Percentiles rank a stretch among this genome's conserved stretches.
phyloP scores from a whole-genome alignment of 2,113 vertebrate species.

The Nettapus auritus region DNA sequence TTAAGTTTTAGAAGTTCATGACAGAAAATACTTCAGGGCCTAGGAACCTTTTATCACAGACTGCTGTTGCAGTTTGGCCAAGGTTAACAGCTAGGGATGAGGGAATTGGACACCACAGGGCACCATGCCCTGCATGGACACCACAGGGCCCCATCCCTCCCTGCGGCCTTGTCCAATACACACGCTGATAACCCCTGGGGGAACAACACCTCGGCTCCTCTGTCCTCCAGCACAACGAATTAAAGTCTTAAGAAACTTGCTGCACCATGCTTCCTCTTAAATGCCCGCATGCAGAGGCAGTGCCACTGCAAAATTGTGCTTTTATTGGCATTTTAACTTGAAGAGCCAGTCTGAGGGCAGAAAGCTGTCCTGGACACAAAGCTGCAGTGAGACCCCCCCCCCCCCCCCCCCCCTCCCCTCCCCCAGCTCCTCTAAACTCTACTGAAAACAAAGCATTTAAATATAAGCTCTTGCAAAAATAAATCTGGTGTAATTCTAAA shows the following conservation, averaged over 20 bases:
- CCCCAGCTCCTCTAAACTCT: neutral
- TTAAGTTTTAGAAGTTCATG: neutral
- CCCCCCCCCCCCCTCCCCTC: too few species aligned
- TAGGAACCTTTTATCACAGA: neutral
- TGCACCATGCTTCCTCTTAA: neutral
- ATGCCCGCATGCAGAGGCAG: neutral
- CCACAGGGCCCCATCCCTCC: fast-evolving
- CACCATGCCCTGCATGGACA: neutral
- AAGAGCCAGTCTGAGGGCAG: neutral
- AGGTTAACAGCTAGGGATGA: neutral
- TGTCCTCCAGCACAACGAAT: neutral
- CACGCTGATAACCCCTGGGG: neutral
- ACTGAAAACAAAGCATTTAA: neutral
- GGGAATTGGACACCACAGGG: fast-evolving
- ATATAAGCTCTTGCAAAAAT: neutral
- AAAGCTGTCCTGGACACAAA: neutral
- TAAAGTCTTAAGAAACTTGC: neutral
- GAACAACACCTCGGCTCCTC: neutral
- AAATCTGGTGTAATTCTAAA: neutral
- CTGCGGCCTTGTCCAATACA: neutral
- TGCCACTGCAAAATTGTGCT: neutral
- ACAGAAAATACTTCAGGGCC: neutral
- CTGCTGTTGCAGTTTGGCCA: neutral
- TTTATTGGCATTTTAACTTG: neutral
- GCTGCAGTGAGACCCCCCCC: neutral